Evolutionary conservation across 2,888 invertebrate genomes (phyloP), one percentile per base, ranked within the genome.

Genomic region (Choreutis nemorana): DNA sequence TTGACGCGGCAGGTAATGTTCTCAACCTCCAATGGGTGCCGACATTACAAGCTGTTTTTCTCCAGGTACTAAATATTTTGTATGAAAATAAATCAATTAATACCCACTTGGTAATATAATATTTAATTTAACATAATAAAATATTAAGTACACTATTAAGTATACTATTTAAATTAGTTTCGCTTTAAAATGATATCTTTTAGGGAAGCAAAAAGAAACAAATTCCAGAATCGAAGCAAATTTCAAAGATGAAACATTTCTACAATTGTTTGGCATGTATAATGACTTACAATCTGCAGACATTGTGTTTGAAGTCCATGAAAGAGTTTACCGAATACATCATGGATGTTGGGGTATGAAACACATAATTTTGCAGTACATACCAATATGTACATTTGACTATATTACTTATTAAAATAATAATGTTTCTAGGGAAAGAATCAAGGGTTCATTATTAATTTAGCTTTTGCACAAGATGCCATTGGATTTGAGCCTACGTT

Each of bases 271-370:
- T 94, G 1, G 89, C 89, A 1, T 87, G 89, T 14, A 78, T 95
- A 22, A 96, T 96, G 96, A 91, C 93, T 1, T 87, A 87, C 45
- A 91, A 94, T 48, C 70, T 97, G 32, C 93, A 94, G 58, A 85
- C 85, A 12, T 62, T 95, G 16, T 91, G 91, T 41, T 72, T 93
- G 23, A 84, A 87, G 44, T 94, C 94, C 3, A 82, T 95, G 48
- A 73, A 83, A 27, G 89, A 90, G 39, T 95, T 86, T 53, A 86
- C 89, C 1, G 75, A 88, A 28, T 91, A 90, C 41, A 82, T 96
- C 18, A 81, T 87, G 40, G 89, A 90, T 53, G 85, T 87, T 41
- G 84, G 86, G 54, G 94, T 93, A 80, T 53, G 70, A 52, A 12
- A 15, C 20, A 25, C 14, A 11, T 24, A 8, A 4, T 24, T 23